Conservation (phyloP, 2,113 vertebrate genomes). For the Engraulis encrasicolus region DNA sequence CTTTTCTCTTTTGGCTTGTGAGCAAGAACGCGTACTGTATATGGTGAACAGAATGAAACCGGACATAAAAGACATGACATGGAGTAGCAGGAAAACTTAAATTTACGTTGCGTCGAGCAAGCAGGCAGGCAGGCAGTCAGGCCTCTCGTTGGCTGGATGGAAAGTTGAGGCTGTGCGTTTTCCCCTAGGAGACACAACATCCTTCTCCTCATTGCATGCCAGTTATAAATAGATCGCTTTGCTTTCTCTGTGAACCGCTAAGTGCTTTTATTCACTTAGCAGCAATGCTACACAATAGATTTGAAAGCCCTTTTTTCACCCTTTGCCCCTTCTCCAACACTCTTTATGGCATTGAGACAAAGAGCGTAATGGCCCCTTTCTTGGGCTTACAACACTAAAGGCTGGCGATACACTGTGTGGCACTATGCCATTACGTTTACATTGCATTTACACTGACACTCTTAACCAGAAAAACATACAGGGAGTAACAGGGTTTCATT, state of each 20-base stretch:
- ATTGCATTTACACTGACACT: too few species aligned
- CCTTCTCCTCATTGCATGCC: background rate
- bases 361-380: background rate
- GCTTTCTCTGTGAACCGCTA: constrained; percentile 57
- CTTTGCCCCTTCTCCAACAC: background rate
- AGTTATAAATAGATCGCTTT: constrained; percentile 69
- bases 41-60: background rate
- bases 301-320: background rate
- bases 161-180: constrained; percentile 12
- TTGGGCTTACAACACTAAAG: background rate
- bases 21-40: too few species aligned
- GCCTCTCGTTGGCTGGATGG: background rate
- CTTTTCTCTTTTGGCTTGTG: background rate
- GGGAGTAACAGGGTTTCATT: too few species aligned
- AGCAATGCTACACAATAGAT: constrained; percentile 37
- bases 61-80: background rate
- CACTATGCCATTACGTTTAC: background rate
- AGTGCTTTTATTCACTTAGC: constrained; percentile 60
- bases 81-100: background rate
- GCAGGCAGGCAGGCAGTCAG: too few species aligned
- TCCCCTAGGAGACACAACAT: constrained; percentile 20
- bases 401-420: too few species aligned
- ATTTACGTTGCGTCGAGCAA: too few species aligned
- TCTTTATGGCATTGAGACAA: background rate
- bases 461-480: too few species aligned